Percentiles rank a stretch among this genome's conserved stretches.
phyloP scores from a whole-genome alignment of 2,113 vertebrate species.

The Nothocercus julius region DNA sequence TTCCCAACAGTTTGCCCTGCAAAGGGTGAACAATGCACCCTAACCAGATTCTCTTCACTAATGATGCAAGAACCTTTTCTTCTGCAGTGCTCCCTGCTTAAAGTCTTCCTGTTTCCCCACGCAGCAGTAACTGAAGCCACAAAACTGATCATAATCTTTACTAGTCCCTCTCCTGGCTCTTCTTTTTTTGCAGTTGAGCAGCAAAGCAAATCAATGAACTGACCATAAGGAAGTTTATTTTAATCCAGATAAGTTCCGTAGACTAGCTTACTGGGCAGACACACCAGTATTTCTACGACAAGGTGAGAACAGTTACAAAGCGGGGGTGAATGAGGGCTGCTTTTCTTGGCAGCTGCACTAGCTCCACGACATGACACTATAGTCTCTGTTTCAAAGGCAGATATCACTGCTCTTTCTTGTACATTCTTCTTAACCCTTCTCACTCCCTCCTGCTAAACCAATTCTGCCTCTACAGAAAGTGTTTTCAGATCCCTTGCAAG shows the following conservation, averaged over 20 bases:
- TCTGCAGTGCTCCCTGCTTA: background rate
- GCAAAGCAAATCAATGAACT: background rate
- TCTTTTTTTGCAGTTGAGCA: background rate
- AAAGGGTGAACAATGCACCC: background rate
- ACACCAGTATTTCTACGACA: background rate
- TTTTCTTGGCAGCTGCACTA: background rate
- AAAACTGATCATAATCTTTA: background rate
- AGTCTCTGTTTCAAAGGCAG: background rate
- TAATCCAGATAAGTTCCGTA: background rate
- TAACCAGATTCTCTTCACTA: background rate
- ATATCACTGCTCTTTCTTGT: background rate
- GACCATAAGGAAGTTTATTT: background rate
- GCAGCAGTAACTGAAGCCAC: background rate
- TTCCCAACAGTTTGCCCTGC: background rate
- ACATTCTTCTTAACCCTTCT: background rate
- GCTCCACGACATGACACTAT: background rate
- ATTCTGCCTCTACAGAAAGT: background rate
- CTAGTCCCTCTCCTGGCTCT: background rate
- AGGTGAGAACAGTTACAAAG: background rate
- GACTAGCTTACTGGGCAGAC: background rate
- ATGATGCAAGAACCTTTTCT: background rate
- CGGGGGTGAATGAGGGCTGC: background rate
- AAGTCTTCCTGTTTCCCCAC: constrained; percentile 27
- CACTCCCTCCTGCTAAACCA: background rate
- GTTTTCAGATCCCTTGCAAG: background rate